These are phyloP conservation scores for Yponomeuta malinellus DNA, from an alignment of 2,888 invertebrate genomes.

Conservation along the genomic window DNA sequence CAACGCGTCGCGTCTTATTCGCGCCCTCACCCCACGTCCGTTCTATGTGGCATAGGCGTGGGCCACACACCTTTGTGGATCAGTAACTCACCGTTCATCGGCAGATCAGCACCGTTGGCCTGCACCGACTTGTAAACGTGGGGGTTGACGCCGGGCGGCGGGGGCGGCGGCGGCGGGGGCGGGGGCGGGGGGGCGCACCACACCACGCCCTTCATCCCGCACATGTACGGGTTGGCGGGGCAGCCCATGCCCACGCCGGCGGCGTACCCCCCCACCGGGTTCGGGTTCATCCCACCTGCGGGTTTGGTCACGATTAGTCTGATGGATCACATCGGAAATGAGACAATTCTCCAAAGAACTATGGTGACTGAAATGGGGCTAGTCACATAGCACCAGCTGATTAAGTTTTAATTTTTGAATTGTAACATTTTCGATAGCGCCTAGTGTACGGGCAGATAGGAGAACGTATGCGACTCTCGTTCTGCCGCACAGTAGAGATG, in stretches of 20 bases:
- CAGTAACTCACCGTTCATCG: conserved; percentile 65
- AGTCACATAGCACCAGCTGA: too few species aligned
- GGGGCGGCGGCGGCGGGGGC: conserved; percentile 37
- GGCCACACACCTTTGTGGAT: background rate
- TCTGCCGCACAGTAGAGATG: too few species aligned
- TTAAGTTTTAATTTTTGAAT: too few species aligned
- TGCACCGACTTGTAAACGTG: conserved; percentile 61
- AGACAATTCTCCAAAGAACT: too few species aligned
- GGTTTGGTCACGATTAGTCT: background rate
- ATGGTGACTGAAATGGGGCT: too few species aligned
- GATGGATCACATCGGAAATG: too few species aligned
- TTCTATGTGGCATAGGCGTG: too few species aligned
- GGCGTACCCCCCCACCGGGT: conserved; percentile 10
- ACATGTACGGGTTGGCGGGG: conserved; percentile 32
- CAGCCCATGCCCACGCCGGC: conserved; percentile 19
- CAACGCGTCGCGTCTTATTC: too few species aligned
- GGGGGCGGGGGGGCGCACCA: conserved; percentile 39
- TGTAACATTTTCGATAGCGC: too few species aligned
- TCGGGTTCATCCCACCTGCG: conserved; percentile 16
- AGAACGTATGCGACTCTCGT: too few species aligned
- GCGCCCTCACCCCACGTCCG: too few species aligned
- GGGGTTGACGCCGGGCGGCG: conserved; percentile 27
- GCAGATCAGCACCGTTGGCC: conserved; percentile 72
- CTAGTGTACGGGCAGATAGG: too few species aligned
- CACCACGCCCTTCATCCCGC: conserved; percentile 35